phyloP scores from a whole-genome alignment of 1,140 invertebrate species.

The Andrena cerasifolii region DNA sequence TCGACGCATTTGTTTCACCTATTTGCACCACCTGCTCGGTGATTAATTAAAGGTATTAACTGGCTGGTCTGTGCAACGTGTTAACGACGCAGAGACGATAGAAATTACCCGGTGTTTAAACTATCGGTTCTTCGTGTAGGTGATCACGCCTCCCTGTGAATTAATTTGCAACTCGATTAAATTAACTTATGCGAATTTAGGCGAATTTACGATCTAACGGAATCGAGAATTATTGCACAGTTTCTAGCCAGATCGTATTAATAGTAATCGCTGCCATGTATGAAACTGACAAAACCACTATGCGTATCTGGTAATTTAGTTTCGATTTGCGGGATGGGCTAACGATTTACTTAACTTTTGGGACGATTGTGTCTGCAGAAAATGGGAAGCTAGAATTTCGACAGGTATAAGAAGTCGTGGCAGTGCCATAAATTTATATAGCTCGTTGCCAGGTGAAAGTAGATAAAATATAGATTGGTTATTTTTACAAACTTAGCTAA shows the following conservation, averaged over 20 bases:
- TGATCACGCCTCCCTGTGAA: not conserved
- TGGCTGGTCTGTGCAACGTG: slow-evolving; percentile 5
- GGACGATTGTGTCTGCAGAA: too few species aligned
- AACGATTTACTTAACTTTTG: too few species aligned
- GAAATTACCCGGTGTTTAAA: slow-evolving; percentile 55
- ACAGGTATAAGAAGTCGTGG: not conserved
- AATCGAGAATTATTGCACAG: not conserved
- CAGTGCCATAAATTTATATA: not conserved
- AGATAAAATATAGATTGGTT: not conserved
- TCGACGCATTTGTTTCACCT: slow-evolving; percentile 38
- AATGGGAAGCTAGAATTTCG: not conserved
- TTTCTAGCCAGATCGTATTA: not conserved
- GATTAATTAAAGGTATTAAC: slow-evolving; percentile 60
- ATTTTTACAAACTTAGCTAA: not conserved
- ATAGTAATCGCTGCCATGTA: not conserved
- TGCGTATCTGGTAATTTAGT: not conserved
- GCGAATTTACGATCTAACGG: not conserved
- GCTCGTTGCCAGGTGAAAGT: not conserved
- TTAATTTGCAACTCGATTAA: slow-evolving; percentile 2
- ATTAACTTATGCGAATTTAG: slow-evolving; percentile 7
- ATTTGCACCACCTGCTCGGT: slow-evolving; percentile 35
- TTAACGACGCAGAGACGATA: slow-evolving; percentile 37
- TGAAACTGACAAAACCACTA: not conserved
- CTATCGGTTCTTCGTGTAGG: slow-evolving; percentile 6
- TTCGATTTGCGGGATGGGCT: too few species aligned